A percentile compares a stretch with the other conserved stretches of the same genome.
phyloP scores from a whole-genome alignment of 30 jellyfish, hydroid and myxozoan genomes.

The Pseudorhiza aurosa region DNA sequence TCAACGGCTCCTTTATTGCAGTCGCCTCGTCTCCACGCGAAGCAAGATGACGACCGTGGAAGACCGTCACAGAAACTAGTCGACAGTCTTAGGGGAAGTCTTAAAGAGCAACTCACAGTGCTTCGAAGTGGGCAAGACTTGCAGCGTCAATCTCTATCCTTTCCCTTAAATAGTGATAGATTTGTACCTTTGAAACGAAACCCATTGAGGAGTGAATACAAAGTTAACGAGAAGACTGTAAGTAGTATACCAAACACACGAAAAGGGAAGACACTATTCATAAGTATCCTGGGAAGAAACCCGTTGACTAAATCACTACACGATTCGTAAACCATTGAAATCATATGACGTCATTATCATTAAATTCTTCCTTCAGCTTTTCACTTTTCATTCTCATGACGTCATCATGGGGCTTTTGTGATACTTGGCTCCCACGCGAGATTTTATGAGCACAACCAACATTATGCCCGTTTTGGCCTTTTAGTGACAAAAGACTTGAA shows the following conservation, averaged over 20 bases:
- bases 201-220: neutral
- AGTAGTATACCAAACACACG: slow-evolving; percentile 41
- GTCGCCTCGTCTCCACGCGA: neutral
- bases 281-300: slow-evolving; percentile 63
- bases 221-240: slow-evolving; percentile 34
- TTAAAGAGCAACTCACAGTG: slow-evolving; percentile 19
- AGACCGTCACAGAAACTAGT: slow-evolving; percentile 28
- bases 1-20: neutral
- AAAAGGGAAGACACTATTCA: slow-evolving; percentile 29
- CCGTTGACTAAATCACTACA: slow-evolving; percentile 38
- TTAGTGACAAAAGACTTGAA: too few relatives aligned
- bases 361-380: too few relatives aligned
- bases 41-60: neutral
- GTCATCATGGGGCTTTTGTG: too few relatives aligned
- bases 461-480: too few relatives aligned
- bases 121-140: slow-evolving; percentile 38
- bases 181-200: slow-evolving; percentile 8
- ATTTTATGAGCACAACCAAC: too few relatives aligned
- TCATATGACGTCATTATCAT: too few relatives aligned
- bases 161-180: slow-evolving; percentile 8
- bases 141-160: neutral
- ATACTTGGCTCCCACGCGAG: too few relatives aligned
- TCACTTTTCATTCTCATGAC: too few relatives aligned
- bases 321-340: neutral
- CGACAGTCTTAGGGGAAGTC: slow-evolving; percentile 30